Base-by-base conservation (phyloP, 2,113 vertebrate genomes). In the Albula goreensis region DNA sequence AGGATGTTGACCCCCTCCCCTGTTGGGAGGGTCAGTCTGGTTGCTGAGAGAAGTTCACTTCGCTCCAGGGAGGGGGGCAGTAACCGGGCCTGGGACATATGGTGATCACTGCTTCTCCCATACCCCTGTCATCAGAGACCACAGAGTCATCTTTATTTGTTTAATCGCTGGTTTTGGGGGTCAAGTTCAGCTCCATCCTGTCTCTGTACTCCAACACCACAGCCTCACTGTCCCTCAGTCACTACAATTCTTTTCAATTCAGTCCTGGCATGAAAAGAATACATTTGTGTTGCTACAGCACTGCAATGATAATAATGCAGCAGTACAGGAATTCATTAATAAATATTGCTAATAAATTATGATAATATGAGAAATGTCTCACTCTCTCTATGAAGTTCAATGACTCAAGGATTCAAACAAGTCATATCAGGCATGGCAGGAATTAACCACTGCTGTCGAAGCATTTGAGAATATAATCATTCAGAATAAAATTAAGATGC, bases 21-120 rank as follows among this genome's bases (percentile, higher is more conserved):
- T 85, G 85, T 53, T 83, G 87, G 51, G 86, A 88, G 83, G 86
- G 89, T 89, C 90, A 91, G 89, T 50, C 79, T 88, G 85, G 60
- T 83, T 88, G 86, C 88, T 88, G 88, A 80, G 86, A 51, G 11
- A 5, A 15, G 31, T 15, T 78, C 78, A 57, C 66, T 74, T 83
- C 83, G 84, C 82, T 77, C 2, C 83, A 41, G 66, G 50, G 83
- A 51, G 83, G 31, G 83, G 83, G 83, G 41, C 48, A 50, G 50
- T 11, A 6, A 15, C 88, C 87, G 85, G 85, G 86, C 83, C 84
- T 53, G 8, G 52, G 88, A 87, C 90, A 91, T 91, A 90, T 90
- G 90, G 89, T 60, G 86, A 89, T 74, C 87, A 83, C 79, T 51
- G 70, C 74, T 53, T 51, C 83, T 83, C 63, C 87, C 83, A 87